Base-by-base conservation (phyloP, 2,113 vertebrate genomes). In the Argyrosomus japonicus region DNA sequence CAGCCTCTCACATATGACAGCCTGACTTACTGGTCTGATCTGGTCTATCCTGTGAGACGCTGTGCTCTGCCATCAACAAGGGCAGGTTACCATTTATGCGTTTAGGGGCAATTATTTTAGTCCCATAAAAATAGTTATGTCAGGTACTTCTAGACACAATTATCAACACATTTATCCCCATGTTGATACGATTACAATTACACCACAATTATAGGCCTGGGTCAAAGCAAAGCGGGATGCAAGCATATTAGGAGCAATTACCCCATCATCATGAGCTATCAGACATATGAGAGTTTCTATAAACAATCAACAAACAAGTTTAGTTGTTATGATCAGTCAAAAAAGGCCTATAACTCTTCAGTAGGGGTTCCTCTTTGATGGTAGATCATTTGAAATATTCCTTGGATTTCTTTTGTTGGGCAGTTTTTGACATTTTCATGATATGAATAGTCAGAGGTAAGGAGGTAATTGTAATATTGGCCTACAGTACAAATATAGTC, bases 1-100 rank as follows among this genome's bases (percentile, higher is more conserved):
- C 88, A 90, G 84, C 19, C 81, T 84, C 83, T 64, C 65, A 64
- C 80, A 91, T 85, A 85, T 77, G 79, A 90, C 89, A 90, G 88
- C 84, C 83, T 74, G 88, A 87, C 71, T 90, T 80, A 77, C 65
- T 89, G 79, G 75, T 83, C 77, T 80, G 80, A 89, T 83, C 81
- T 86, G 73, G 69, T 83, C 71, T 76, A 57, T 74, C 65, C 78
- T 79, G 65, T 36, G 48, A 88, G 57, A 83, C 18, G 21, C 61
- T 80, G 43, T 71, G 2, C 47, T 70, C 63, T 68, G 25, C 62
- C 56, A 36, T 68, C 5, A 65, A 56, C 77, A 62, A 50, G 14
- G 14, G 10, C 40, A 72, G 43, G 65, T 60, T 54, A 48, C 1
- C 21, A 70, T 75, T 18, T 57, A 13, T 71, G 5, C 60, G 25